Evolutionary conservation across 2,888 invertebrate genomes (phyloP), one percentile per base, ranked within the genome.

Genomic region (Agriotes lineatus): DNA sequence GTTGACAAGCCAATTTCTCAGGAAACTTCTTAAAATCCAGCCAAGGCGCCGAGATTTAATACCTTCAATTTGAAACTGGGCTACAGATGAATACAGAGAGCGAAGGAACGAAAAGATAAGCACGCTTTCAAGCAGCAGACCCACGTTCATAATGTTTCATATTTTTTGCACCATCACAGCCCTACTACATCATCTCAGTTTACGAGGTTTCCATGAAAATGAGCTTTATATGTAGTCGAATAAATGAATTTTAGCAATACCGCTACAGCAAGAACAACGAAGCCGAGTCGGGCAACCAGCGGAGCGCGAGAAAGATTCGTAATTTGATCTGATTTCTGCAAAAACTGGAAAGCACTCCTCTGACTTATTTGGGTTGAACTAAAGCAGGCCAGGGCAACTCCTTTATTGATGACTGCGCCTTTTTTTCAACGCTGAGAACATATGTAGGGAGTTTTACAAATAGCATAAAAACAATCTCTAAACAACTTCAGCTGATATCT

Each of bases 1-100:
- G 76, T 73, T 78, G 76, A 77, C 76, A 77, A 75, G 76, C 74
- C 78, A 78, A 77, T 78, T 76, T 76, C 76, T 76, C 75, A 75
- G 63, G 69, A 74, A 61, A 74, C 74, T 76, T 70, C 74, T 74
- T 75, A 75, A 78, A 77, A 76, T 76, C 76, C 74, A 71, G 70
- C 67, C 70, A 72, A 73, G 68, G 73, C 70, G 71, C 67, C 45
- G 73, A 77, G 78, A 78, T 77, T 77, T 78, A 78, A 76, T 77
- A 77, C 78, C 73, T 75, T 75, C 78, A 78, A 78, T 77, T 77
- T 78, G 76, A 73, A 74, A 73, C 72, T 74, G 69, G 60, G 68
- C 74, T 71, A 64, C 69, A 69, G 68, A 64, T 70, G 67, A 70
- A 70, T 64, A 64, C 67, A 69, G 71, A 69, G 67, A 64, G 67